Percentiles rank a stretch among this genome's conserved stretches.
These are phyloP conservation scores for Ips nitidus DNA, from an alignment of 1,140 invertebrate genomes.

Conservation along the genomic window DNA sequence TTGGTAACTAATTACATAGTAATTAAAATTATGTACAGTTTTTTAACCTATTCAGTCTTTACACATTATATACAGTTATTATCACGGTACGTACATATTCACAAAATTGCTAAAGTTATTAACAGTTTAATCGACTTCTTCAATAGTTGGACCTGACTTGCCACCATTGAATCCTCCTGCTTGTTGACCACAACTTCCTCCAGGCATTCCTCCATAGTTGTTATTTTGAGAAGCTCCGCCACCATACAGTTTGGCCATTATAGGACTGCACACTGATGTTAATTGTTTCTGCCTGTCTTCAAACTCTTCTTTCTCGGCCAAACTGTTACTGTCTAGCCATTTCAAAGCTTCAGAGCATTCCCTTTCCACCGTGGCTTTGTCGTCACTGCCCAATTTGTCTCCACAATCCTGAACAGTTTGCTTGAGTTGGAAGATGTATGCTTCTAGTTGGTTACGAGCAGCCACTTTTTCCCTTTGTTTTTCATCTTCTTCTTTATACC, in stretches of 20 bases:
- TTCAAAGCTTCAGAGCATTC: conserved; percentile 53
- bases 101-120: neutral
- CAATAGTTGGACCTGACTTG: conserved; percentile 61
- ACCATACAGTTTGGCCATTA: conserved; percentile 59
- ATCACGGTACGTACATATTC: neutral
- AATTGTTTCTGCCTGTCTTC: conserved; percentile 38
- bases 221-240: conserved; percentile 26
- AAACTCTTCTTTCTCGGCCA: conserved; percentile 47
- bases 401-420: conserved; percentile 55
- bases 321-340: conserved; percentile 59
- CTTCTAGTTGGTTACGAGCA: conserved; percentile 63
- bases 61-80: neutral
- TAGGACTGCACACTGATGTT: conserved; percentile 56
- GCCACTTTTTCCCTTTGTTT: conserved; percentile 65
- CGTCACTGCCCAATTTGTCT: conserved; percentile 52
- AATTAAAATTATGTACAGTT: neutral
- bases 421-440: conserved; percentile 55
- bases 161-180: conserved; percentile 41
- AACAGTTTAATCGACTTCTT: conserved; percentile 68
- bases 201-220: neutral
- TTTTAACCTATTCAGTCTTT: neutral
- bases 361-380: conserved; percentile 51
- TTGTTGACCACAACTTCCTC: conserved; percentile 44
- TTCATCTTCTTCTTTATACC: conserved; percentile 70
- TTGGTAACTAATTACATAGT: neutral